Evolutionary conservation across 2,113 vertebrate genomes (phyloP), one percentile per base, ranked within the genome.

Genomic region (Hippoglossus stenolepis): DNA sequence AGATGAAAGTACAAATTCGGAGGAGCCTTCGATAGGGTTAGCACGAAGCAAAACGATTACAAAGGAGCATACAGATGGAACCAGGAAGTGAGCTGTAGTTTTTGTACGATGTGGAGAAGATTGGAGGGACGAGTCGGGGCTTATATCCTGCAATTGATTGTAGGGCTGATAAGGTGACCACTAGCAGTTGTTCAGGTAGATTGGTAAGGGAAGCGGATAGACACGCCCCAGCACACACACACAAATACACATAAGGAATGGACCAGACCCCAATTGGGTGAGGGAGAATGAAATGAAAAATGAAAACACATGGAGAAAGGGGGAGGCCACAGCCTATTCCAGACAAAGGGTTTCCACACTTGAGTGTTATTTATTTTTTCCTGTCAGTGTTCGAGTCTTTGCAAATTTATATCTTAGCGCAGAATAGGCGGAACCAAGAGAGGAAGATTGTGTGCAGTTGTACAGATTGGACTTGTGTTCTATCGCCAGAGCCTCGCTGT

Each of bases 381-480:
- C 45, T 53, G 26, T 51, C 26, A 9, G 60, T n/a, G 31, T 73
- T 54, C 67, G 23, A 79, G 49, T 78, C 14, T 40, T 43, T 70
- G 69, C 35, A 64, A 62, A 86, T 75, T 1, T n/a, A 24, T 66
- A 56, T 51, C 56, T 58, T 21, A 5, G 58, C 43, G 26, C 26
- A 65, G 21, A 79, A 75, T 38, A 59, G 73, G 60, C 69, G 49
- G 20, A 78, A 56, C 28, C 28, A 13, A 67, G 49, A 9, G 21
- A 66, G 26, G 28, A 49, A 23, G 20, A 26, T 35, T 69, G 35
- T 35, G 10, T 65, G 49, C 49, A 60, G 51, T 40, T 24, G 69
- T 60, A 73, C 4, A 62, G 17, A 77, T 67, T 61, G n/a, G 65
- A 73, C 47, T n/a, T 57, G 47, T 65, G 35, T 60, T 72, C 6